phyloP scores from a whole-genome alignment of 2,888 invertebrate species.

The Dasypogon diadema region DNA sequence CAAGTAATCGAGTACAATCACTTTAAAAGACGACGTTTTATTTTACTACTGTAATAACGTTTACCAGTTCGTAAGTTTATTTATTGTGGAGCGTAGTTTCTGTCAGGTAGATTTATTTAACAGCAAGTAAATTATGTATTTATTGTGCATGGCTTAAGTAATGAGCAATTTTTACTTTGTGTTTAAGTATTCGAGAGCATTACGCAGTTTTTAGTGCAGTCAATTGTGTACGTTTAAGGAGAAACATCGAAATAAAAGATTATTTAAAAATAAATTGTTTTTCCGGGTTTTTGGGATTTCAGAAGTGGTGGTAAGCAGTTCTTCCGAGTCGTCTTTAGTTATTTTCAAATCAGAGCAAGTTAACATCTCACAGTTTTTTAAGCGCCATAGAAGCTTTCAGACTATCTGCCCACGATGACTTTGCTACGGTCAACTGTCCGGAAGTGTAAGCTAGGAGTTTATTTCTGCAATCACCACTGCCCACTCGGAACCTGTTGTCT shows the following conservation, averaged over 20 bases:
- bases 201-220: conserved; percentile 31
- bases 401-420: conserved; percentile 66
- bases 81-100: conserved; percentile 38
- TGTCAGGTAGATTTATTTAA: background rate
- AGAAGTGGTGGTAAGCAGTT: too few relatives aligned
- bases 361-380: conserved; percentile 38
- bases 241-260: conserved; percentile 38
- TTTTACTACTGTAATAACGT: conserved; percentile 9
- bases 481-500: conserved; percentile 60
- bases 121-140: background rate
- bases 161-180: conserved; percentile 1
- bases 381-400: conserved; percentile 57
- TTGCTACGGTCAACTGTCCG: conserved; percentile 63
- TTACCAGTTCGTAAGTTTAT: conserved; percentile 33
- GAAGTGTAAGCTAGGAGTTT: conserved; percentile 60
- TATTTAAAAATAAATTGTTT: too few relatives aligned
- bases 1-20: conserved; percentile 46
- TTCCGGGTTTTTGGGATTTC: too few relatives aligned
- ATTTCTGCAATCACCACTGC: conserved; percentile 59
- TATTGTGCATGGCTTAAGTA: conserved; percentile 6
- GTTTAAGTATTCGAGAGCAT: conserved; percentile 17
- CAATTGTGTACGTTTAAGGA: conserved; percentile 25
- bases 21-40: conserved; percentile 22
- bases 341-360: background rate
- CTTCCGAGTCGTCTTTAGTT: too few relatives aligned